Evolutionary conservation across 2,888 invertebrate genomes (phyloP).

Genomic region (Drosophila pegasa): DNA sequence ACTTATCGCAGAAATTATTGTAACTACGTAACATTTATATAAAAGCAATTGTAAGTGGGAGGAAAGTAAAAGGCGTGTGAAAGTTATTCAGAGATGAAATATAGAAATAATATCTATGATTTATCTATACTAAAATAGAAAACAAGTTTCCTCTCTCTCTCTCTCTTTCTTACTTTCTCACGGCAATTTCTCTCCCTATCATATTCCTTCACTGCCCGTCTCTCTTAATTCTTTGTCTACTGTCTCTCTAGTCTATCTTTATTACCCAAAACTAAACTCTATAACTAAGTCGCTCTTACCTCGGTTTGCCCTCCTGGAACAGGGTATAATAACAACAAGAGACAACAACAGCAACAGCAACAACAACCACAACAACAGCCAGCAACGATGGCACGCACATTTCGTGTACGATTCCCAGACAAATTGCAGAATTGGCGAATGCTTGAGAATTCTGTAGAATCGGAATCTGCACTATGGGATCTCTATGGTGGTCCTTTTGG

Average conservation of each 20-base stretch:
- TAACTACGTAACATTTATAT: not conserved
- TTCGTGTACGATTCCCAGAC: conserved; percentile 78
- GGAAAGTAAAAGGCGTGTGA: conserved; percentile 11
- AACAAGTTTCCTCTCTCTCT: not conserved
- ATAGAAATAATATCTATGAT: not conserved
- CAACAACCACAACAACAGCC: conserved; percentile 23
- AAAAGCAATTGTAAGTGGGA: not conserved
- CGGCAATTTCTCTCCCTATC: too few species aligned
- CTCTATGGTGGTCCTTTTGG: conserved; percentile 67
- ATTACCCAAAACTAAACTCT: not conserved
- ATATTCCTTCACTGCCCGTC: not conserved
- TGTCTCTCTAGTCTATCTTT: not conserved
- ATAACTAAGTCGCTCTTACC: conserved; percentile 1
- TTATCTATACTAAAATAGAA: not conserved
- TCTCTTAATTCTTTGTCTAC: not conserved
- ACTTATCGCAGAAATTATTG: not conserved
- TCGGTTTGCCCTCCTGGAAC: not conserved
- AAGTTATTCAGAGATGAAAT: conserved; percentile 1
- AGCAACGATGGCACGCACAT: conserved; percentile 73
- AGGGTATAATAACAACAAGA: conserved; percentile 34
- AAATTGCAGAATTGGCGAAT: conserved; percentile 79
- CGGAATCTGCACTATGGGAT: conserved; percentile 63
- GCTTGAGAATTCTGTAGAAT: conserved; percentile 73
- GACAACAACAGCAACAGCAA: conserved; percentile 3
- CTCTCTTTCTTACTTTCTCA: not conserved